phyloP scores from a whole-genome alignment of 2,888 invertebrate species.

The Gastracanthus pulcherrimus region DNA sequence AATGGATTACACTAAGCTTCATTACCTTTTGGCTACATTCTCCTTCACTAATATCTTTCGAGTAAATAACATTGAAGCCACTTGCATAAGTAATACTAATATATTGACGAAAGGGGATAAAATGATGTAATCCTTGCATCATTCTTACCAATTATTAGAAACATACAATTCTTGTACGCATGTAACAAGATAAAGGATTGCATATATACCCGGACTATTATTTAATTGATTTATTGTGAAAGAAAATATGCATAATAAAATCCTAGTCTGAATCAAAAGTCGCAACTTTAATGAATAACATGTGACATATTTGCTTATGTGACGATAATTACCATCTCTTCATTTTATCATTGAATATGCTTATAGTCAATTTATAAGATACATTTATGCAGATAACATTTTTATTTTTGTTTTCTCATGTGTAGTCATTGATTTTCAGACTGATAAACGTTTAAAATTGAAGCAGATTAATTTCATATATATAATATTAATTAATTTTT shows the following conservation, averaged over 20 bases:
- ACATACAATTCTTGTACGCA: background rate
- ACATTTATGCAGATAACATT: background rate
- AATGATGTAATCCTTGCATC: background rate
- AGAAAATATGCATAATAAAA: no score
- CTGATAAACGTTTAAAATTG: background rate
- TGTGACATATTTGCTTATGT: slow-evolving; percentile 1
- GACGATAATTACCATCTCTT: slow-evolving; percentile 5
- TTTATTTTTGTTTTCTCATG: background rate
- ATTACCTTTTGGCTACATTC: background rate
- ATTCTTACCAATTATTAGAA: background rate
- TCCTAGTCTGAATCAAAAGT: no score
- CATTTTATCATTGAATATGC: slow-evolving; percentile 11
- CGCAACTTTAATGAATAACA: background rate
- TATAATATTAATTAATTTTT: no score
- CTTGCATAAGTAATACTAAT: background rate
- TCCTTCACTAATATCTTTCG: background rate
- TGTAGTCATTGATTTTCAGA: background rate
- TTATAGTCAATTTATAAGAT: background rate
- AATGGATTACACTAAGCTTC: background rate
- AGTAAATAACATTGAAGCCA: background rate
- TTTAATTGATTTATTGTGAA: background rate
- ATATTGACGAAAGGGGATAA: background rate
- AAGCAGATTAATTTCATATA: no score
- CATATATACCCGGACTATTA: no score
- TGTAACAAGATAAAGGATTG: background rate